A percentile compares a stretch with the other conserved stretches of the same genome.
Conservation (phyloP, 2,797 vertebrate species). For the Microctenopoma stevenorrisi region DNA sequence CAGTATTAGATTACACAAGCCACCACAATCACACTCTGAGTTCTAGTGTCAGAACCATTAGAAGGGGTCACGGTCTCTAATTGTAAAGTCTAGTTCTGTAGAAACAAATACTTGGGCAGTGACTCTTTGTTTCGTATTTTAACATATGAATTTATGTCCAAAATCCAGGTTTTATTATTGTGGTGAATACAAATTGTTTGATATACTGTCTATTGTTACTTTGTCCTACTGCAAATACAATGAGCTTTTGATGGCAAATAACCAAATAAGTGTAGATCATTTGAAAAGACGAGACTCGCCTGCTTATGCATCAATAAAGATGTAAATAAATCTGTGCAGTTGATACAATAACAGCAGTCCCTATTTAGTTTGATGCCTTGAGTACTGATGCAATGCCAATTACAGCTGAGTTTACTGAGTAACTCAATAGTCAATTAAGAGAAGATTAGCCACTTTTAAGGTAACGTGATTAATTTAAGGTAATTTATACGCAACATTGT, state of each 20-base stretch:
- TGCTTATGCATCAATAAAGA: neutral
- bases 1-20: slow-evolving; percentile 67
- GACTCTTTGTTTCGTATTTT: slow-evolving; percentile 1
- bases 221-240: neutral
- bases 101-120: slow-evolving; percentile 11
- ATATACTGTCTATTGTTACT: neutral
- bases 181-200: neutral
- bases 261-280: slow-evolving; percentile 14
- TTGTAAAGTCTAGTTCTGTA: slow-evolving; percentile 16
- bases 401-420: neutral
- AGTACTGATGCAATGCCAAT: neutral
- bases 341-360: neutral
- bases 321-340: slow-evolving; percentile 1
- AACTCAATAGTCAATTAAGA: neutral
- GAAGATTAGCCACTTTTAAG: neutral
- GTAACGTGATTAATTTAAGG: neutral
- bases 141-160: neutral
- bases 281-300: slow-evolving; percentile 1
- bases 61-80: slow-evolving; percentile 41
- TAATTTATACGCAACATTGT: neutral
- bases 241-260: neutral
- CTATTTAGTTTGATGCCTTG: neutral
- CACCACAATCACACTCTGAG: slow-evolving; percentile 64
- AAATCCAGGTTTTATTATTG: neutral
- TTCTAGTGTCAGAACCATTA: slow-evolving; percentile 40